Evolutionary conservation across 2,888 invertebrate genomes (phyloP), one percentile per base, ranked within the genome.

Genomic region (Dorcus hopei): DNA sequence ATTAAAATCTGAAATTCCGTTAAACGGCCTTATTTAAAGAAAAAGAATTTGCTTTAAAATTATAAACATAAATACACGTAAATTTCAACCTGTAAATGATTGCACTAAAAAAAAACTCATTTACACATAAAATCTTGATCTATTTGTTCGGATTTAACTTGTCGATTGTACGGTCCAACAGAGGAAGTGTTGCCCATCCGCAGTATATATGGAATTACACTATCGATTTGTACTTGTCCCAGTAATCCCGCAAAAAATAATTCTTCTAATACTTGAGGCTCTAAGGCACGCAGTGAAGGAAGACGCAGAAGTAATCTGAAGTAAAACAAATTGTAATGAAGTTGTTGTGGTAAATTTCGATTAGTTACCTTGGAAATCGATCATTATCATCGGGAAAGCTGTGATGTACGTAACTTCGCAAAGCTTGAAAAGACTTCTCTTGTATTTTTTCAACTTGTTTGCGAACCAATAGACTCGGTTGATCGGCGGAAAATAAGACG

Each of bases 171-270:
- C 45, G 40, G 52, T 41, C 52, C 62, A 9, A n/a, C 43, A 49
- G 52, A 49, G n/a, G 66, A 56, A 39, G 65, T 65, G 52, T 65
- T 64, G 45, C 68, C 68, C 78, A 78, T 80, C 63, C 85, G 89
- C 67, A 98, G 83, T 73, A 98, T 90, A 71, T 90, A 95, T 33
- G 97, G 97, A 77, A 98, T 91, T 68, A 97, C 92, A 73, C 91
- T 93, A 74, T 97, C 95, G 60, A 98, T 95, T 80, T 95, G 93
- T 69, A 97, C 92, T 77, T 91, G 92, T 4, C 95, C 96, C 49
- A 95, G 88, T 61, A 96, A 85, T 52, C 92, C 93, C 3, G 93
- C 89, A 74, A 97, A 96, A 82, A 96, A 96, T 54, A 96, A 83
- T 73, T 96, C 95, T 77, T 96, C 96, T 54, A 96, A 82, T 61